Percentiles rank a stretch among this genome's conserved stretches.
phyloP scores from a whole-genome alignment of 30 jellyfish, hydroid and myxozoan species.

The Hydractinia echinata region DNA sequence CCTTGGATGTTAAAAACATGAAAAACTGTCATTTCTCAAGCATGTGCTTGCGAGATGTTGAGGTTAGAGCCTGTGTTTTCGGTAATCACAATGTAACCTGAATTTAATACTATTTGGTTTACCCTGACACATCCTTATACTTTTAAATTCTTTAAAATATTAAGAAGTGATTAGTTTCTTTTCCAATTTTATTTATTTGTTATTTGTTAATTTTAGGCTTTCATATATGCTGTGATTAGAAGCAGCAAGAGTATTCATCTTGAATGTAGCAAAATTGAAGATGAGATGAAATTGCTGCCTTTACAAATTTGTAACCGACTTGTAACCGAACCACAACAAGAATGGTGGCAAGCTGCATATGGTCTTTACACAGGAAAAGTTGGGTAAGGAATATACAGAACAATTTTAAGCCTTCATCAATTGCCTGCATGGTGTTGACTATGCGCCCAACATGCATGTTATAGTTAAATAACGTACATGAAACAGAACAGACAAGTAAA shows the following conservation, averaged over 20 bases:
- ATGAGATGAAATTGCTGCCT: conserved; percentile 49
- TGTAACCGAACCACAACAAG: conserved; percentile 49
- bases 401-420: too few relatives aligned
- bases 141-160: background rate
- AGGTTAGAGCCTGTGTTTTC: conserved; percentile 32
- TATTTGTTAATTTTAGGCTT: conserved; percentile 39
- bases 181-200: too few relatives aligned
- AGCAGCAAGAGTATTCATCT: conserved; percentile 42
- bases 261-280: conserved; percentile 32
- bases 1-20: conserved; percentile 61
- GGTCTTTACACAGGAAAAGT: conserved; percentile 74
- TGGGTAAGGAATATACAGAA: conserved; percentile 37
- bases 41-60: conserved; percentile 64
- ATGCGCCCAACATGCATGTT: too few relatives aligned
- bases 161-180: background rate
- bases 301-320: conserved; percentile 30
- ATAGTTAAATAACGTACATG: too few relatives aligned
- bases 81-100: background rate
- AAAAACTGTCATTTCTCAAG: conserved; percentile 62
- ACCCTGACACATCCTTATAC: too few relatives aligned
- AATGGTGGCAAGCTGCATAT: conserved; percentile 78
- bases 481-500: too few relatives aligned
- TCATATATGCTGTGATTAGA: conserved; percentile 59
- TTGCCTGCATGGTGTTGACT: too few relatives aligned
- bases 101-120: background rate